Evolutionary conservation across 2,113 vertebrate species (phyloP), one percentile per base, ranked within the genome.

Genomic region (Rostratula benghalensis): DNA sequence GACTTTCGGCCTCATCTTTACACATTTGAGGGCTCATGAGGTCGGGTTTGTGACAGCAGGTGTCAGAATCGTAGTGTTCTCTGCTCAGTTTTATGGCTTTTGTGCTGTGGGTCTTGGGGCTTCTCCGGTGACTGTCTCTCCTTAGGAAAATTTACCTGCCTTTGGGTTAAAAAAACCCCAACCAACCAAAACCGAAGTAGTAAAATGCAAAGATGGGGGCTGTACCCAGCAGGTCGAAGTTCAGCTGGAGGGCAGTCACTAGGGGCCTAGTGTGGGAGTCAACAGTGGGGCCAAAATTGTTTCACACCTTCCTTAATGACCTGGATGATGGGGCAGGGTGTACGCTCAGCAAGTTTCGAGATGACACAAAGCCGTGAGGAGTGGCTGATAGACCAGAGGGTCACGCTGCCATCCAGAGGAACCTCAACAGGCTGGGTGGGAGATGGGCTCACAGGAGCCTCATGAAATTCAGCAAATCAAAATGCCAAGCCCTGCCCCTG

Each of bases 101-200:
- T 0, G 6, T 65, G 31, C 56, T 57, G 5, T 25, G 24, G 5
- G 6, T 75, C 17, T 33, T 69, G 56, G 60, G 50, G n/a, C 11
- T 63, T 75, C 31, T 41, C 27, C 25, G 7, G 25, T 7, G 27
- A 37, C n/a, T 81, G 0, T 33, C 21, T 46, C 33, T 70, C 45
- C 46, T 31, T 67, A 16, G 8, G 63, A 59, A 45, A 89, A 27
- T 2, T 27, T 75, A 4, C 1, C 20, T 75, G 18, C 15, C 13
- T 83, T 56, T 60, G 24, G 3, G 18, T 68, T 37, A 23, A 68
- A 59, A 21, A 8, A 28, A 46, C 27, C 27, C 27, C n/a, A 23
- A 56, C 33, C 43, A n/a, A 46, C 15, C 27, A 3, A 22, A 33
- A 56, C 31, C 18, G 6, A 43, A 1, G 0, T 22, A 10, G 11